Conservation (phyloP, 2,888 invertebrate species). For the Ennomos quercinarius region DNA sequence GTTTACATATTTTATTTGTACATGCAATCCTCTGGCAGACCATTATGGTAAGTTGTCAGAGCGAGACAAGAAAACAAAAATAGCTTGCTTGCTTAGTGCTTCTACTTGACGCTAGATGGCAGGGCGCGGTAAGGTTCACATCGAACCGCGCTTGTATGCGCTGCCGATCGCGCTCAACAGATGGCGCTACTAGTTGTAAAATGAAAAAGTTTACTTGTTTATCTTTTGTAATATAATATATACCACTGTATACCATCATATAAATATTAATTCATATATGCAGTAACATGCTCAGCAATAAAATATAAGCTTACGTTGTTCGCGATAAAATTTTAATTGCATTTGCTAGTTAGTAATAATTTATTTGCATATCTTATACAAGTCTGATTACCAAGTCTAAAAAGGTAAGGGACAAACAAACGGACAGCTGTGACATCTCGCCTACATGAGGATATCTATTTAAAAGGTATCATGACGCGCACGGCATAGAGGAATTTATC, state of each 20-base stretch:
- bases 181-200: constrained; percentile 51
- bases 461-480: constrained; percentile 4
- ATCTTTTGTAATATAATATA: constrained; percentile 8
- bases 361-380: constrained; percentile 34
- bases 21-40: constrained; percentile 81
- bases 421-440: constrained; percentile 38
- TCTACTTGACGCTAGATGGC: constrained; percentile 66
- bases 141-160: constrained; percentile 43
- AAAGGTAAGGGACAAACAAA: constrained; percentile 31
- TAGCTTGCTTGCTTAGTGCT: constrained; percentile 63
- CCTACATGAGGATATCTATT: constrained; percentile 33
- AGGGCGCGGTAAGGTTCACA: constrained; percentile 51
- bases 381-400: constrained; percentile 36
- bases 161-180: constrained; percentile 45
- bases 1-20: constrained; percentile 74
- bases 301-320: constrained; percentile 3
- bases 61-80: constrained; percentile 49
- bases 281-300: constrained; percentile 14
- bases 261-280: too few species aligned
- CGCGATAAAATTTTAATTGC: too few species aligned
- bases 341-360: constrained; percentile 9
- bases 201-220: too few species aligned
- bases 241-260: too few species aligned
- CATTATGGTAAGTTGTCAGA: constrained; percentile 79
- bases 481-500: background rate